Evolutionary conservation across 2,888 invertebrate species (phyloP), one percentile per base, ranked within the genome.

Genomic region (Alloscopus bannaensis): DNA sequence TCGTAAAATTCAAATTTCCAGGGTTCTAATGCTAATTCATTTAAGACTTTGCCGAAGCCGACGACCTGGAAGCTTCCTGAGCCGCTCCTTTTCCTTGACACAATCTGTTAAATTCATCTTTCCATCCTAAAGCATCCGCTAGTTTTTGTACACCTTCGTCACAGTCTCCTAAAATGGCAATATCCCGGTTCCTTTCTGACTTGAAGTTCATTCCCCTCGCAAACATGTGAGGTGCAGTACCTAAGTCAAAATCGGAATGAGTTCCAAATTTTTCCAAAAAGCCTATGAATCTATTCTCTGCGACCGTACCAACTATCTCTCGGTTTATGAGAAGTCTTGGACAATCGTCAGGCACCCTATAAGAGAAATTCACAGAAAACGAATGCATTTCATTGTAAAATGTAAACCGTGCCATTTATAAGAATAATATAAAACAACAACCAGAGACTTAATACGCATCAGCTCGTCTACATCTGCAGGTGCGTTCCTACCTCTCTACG

Each of bases 311-410:
- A 0, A 92, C 94, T 87, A 92, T 92, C 89, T 95, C 95, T 29
- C 94, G 91, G 88, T 98, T 98, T 47, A 98, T 95, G 20, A 98
- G 90, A 28, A 98, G 88, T 8, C 98, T 91, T 0, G 97, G 94
- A 88, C 94, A 94, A 87, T 91, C 91, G 0, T 91, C 89, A 0
- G 92, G 91, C 0, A 94, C 93, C 80, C 93, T 93, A 55, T 60
- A 36, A 28, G 28, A 64, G 68, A 62, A 16, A 40, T 11, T 40
- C n/a, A 36, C 24, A 4, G 18, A 42, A 26, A 2, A 24, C 31
- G 52, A 36, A 0, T 29, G 68, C 76, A 57, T 47, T 18, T 13
- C n/a, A 13, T 26, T 13, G 42, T 65, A 6, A 8, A 55, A 24
- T 13, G 31, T 31, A 4, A 36, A 13, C n/a, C 29, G 20, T 11